phyloP scores from a whole-genome alignment of 2,888 invertebrate species.

The Pyrochroa serraticornis region DNA sequence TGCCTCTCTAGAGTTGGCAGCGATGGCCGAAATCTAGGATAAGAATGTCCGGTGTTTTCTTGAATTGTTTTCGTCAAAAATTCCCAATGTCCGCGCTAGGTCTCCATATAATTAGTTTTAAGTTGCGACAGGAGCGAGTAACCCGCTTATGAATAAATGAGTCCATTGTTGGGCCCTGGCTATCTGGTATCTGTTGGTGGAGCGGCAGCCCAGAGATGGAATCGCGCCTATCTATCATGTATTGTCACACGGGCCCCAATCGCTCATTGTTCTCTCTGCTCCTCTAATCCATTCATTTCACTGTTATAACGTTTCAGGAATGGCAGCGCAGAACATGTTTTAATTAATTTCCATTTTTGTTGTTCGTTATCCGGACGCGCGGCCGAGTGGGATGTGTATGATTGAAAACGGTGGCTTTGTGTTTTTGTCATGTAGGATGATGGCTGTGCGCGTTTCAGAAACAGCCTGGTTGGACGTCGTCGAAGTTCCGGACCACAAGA shows the following conservation, averaged over 20 bases:
- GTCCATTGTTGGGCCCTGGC: constrained; percentile 53
- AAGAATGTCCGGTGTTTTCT: neutral
- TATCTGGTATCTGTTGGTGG: constrained; percentile 49
- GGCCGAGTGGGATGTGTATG: constrained; percentile 45
- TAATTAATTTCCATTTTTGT: constrained; percentile 57
- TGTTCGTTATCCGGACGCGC: constrained; percentile 39
- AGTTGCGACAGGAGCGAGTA: constrained; percentile 52
- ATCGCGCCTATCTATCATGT: constrained; percentile 58
- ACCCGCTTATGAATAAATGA: constrained; percentile 58
- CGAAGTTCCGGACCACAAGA: too few species aligned
- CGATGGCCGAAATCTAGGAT: too few species aligned
- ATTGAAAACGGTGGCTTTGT: constrained; percentile 53
- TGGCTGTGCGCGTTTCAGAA: neutral
- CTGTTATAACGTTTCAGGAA: constrained; percentile 47
- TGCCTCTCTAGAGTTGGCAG: too few species aligned
- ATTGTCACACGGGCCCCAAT: constrained; percentile 57
- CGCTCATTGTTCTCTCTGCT: constrained; percentile 57
- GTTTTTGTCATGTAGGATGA: constrained; percentile 44
- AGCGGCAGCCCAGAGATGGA: constrained; percentile 52
- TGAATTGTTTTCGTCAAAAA: constrained; percentile 8
- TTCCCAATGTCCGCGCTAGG: constrained; percentile 10
- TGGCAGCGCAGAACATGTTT: constrained; percentile 53
- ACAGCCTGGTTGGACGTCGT: too few species aligned
- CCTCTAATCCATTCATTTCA: constrained; percentile 54
- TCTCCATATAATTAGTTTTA: constrained; percentile 51